Percentiles rank a stretch among this genome's conserved stretches.
Evolutionary conservation across 2,888 invertebrate genomes (phyloP).

Genomic region (Euclidia mi): DNA sequence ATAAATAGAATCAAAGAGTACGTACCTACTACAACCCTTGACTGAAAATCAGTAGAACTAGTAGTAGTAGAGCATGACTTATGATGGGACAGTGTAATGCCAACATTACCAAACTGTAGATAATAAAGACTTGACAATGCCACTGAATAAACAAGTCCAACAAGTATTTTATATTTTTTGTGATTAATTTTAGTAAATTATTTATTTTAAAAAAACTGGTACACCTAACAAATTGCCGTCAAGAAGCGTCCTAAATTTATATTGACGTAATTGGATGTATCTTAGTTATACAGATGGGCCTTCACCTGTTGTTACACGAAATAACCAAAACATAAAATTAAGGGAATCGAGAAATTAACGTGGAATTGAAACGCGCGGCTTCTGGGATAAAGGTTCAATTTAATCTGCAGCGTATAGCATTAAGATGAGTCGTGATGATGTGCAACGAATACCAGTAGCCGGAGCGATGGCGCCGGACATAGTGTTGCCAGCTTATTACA

Average conservation of each 20-base stretch:
- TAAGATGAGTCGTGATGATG: constrained; percentile 47
- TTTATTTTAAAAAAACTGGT: constrained; percentile 19
- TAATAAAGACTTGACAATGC: constrained; percentile 2
- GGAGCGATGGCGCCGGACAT: constrained; percentile 37
- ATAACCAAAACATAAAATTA: no score
- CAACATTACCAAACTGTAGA: neutral
- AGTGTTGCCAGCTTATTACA: constrained; percentile 27
- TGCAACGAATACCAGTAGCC: constrained; percentile 64
- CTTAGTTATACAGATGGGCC: no score
- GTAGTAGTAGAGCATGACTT: no score
- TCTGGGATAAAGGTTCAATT: constrained; percentile 31
- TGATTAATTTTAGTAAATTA: constrained; percentile 36
- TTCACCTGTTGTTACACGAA: no score
- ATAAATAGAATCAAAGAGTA: no score
- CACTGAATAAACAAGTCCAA: constrained; percentile 48
- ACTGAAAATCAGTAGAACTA: no score
- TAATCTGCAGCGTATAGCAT: constrained; percentile 40
- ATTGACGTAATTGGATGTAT: no score
- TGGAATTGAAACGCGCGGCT: neutral
- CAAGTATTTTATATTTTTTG: constrained; percentile 37
- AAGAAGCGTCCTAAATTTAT: no score
- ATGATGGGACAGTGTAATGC: no score
- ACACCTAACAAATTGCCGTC: no score
- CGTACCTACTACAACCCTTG: no score
- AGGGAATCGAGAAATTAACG: no score